Percentiles rank a stretch among this genome's conserved stretches.
These are phyloP conservation scores for Mobula hypostoma DNA, from an alignment of 2,113 vertebrate species.

Conservation along the genomic window DNA sequence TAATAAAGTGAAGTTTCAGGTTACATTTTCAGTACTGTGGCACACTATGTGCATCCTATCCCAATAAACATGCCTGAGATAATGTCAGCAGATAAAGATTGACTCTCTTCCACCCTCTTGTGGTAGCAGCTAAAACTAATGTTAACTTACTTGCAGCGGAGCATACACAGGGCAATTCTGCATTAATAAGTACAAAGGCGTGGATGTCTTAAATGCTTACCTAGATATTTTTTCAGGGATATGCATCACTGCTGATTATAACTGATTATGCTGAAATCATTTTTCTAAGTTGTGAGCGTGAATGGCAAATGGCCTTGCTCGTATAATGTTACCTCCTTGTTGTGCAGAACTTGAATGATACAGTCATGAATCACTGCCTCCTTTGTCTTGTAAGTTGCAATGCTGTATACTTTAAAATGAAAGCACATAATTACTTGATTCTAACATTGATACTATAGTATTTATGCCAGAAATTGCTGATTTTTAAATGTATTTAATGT, in stretches of 20 bases:
- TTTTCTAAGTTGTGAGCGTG: neutral
- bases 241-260: neutral
- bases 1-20: neutral
- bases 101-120: neutral
- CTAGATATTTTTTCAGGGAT: neutral
- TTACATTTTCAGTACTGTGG: neutral
- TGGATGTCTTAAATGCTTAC: neutral
- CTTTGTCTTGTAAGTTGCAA: conserved; percentile 20
- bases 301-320: neutral
- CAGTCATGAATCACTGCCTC: neutral
- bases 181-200: neutral
- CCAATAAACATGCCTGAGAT: too few relatives aligned
- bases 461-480: neutral
- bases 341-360: neutral
- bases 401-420: neutral
- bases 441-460: neutral
- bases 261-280: neutral
- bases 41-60: neutral
- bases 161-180: neutral
- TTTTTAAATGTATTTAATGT: neutral
- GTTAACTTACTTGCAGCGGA: too few relatives aligned
- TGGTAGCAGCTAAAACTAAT: neutral
- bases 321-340: neutral
- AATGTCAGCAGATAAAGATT: neutral
- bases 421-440: neutral